Percentiles rank a stretch among this genome's conserved stretches.
phyloP scores from a whole-genome alignment of 2,888 invertebrate genomes.

The Chrysodeixis includens region DNA sequence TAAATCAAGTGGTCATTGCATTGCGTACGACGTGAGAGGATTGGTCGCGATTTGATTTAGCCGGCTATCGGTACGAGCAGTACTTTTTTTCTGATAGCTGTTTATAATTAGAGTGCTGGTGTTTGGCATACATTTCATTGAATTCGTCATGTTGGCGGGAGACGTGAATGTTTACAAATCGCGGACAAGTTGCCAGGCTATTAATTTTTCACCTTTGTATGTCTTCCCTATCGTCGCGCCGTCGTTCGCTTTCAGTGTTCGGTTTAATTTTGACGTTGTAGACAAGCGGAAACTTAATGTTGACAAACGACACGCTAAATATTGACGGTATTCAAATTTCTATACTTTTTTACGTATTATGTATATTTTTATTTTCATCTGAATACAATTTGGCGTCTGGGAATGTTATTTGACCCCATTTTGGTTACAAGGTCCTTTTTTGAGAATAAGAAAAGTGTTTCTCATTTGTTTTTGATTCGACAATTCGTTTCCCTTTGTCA shows the following conservation, averaged over 20 bases:
- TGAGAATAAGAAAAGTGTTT: conserved; percentile 30
- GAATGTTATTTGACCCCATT: conserved; percentile 49
- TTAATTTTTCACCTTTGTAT: conserved; percentile 63
- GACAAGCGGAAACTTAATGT: conserved; percentile 15
- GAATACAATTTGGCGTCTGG: conserved; percentile 33
- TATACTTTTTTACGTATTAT: conserved; percentile 11
- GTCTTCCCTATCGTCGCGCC: conserved; percentile 48
- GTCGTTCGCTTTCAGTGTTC: conserved; percentile 34
- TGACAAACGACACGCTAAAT: conserved; percentile 29
- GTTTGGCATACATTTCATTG: conserved; percentile 79
- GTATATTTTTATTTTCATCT: conserved; percentile 22
- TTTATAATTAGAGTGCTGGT: conserved; percentile 77
- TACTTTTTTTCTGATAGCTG: conserved; percentile 71
- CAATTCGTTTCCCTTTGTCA: conserved; percentile 53
- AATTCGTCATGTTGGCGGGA: conserved; percentile 72
- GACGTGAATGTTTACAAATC: conserved; percentile 66
- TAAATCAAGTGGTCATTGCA: conserved; percentile 64
- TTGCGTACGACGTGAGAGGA: conserved; percentile 56
- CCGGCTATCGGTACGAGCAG: conserved; percentile 64
- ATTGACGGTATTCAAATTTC: conserved; percentile 34
- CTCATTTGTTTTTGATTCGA: conserved; percentile 43
- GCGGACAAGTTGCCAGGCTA: conserved; percentile 64
- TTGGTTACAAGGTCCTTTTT: conserved; percentile 43
- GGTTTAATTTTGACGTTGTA: conserved; percentile 37
- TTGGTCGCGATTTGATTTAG: conserved; percentile 70